A percentile compares a stretch with the other conserved stretches of the same genome.
phyloP scores from a whole-genome alignment of 2,113 vertebrate genomes.

The Lota lota region DNA sequence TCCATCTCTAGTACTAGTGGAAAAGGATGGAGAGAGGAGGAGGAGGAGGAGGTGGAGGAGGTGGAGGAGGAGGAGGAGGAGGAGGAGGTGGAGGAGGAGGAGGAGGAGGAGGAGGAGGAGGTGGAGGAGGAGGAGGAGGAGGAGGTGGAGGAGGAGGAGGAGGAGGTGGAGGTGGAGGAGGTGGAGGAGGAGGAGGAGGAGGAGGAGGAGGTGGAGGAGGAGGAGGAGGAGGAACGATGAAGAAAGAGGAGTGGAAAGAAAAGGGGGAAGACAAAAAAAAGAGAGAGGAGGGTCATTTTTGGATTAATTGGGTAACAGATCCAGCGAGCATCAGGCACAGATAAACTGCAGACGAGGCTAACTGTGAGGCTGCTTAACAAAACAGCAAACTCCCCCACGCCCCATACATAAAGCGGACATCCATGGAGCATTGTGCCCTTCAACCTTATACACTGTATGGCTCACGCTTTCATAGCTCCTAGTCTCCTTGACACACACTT shows the following conservation, averaged over 20 bases:
- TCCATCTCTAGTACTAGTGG: constrained; percentile 78
- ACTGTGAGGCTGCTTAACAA: no score
- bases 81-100: no score
- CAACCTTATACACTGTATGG: no score
- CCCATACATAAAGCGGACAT: no score
- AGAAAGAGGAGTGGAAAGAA: neutral
- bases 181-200: neutral
- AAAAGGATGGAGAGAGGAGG: constrained; percentile 5
- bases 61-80: neutral
- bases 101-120: neutral
- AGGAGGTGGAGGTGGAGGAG: neutral
- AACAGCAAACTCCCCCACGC: no score
- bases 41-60: constrained; percentile 3
- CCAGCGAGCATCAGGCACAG: constrained; percentile 14
- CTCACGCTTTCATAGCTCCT: no score
- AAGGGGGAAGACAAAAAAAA: neutral
- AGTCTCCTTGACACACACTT: no score
- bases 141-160: constrained; percentile 4
- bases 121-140: constrained; percentile 17
- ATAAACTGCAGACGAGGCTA: constrained; percentile 24
- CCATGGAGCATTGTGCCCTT: no score
- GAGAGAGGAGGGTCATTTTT: constrained; percentile 9
- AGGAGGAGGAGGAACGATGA: neutral
- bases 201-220: neutral
- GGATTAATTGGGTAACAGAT: constrained; percentile 24